Base-by-base conservation (phyloP, 2,888 invertebrate species). In the Leptopilina syphax region DNA sequence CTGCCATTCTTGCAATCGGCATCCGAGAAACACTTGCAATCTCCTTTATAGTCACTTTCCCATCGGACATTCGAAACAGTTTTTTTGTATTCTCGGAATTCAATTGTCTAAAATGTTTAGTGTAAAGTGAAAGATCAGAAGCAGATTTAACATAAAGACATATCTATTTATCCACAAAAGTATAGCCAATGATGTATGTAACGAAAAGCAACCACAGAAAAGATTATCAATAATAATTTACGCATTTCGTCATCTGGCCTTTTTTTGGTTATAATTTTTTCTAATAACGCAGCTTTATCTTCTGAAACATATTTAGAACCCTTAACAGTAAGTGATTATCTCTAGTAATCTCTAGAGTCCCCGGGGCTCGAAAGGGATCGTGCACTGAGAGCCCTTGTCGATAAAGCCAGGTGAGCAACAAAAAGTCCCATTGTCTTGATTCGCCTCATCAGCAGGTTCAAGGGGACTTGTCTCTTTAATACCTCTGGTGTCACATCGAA, bases 321-420 rank as follows among this genome's bases (percentile, higher is more conserved):
- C 4, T 34, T 34, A 65, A 70, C n/a, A 27, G 13, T 50, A 9
- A 54, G 34, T 13, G 73, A 73, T 73, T 73, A 73, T 73, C 73
- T 57, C n/a, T 57, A 0, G 34, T 73, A 73, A 73, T 73, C 57
- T 73, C 13, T 60, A 78, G 78, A 65, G 79, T 78, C 78, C 79
- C 78, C 79, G 76, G 63, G 79, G 77, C 77, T 44, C 47, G 78
- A 41, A 81, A 82, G 83, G 80, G 82, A 82, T 82, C 70, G 81
- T 65, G 79, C 79, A 79, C 76, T 68, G 81, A 84, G 85, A 73
- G 70, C 84, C 85, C 84, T 85, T 83, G 66, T 81, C 65, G 82
- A 86, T 84, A 86, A 86, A 87, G 87, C 88, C 91, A 91, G 91
- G 91, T 91, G 91, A 90, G 90, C 90, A 88, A 88, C 89, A 86